Evolutionary conservation across 2,797 vertebrate species (phyloP).

Genomic region (Anguilla marmorata): DNA sequence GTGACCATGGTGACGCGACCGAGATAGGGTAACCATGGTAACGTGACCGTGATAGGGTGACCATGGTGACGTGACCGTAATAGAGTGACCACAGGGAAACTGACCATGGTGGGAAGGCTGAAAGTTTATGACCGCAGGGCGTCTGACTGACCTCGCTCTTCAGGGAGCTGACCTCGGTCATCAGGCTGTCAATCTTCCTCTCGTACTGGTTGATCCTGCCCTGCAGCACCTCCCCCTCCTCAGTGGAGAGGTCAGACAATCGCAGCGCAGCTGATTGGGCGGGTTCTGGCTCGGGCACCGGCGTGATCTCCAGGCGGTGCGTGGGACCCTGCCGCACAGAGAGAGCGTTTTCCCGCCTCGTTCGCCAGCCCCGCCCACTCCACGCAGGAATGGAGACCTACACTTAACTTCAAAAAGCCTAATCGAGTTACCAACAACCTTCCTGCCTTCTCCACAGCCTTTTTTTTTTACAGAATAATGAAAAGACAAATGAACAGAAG

Average conservation of each 20-base stretch:
- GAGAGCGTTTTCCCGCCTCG: background rate
- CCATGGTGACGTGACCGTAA: background rate
- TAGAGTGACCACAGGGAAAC: background rate
- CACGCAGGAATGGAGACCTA: background rate
- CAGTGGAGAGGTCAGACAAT: conserved; percentile 76
- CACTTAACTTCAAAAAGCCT: background rate
- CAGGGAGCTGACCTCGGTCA: conserved; percentile 72
- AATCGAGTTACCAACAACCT: too few species aligned
- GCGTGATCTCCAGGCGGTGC: conserved; percentile 66
- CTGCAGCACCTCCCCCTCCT: conserved; percentile 66
- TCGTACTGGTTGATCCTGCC: conserved; percentile 71
- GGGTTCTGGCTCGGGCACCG: conserved; percentile 62
- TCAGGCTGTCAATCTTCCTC: conserved; percentile 76
- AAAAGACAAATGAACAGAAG: background rate
- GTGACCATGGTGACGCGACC: background rate
- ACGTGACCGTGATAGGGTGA: background rate
- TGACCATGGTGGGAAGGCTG: background rate
- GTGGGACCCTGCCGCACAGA: conserved; percentile 62
- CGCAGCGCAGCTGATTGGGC: conserved; percentile 64
- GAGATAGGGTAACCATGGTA: background rate
- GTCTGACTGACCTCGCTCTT: conserved; percentile 70
- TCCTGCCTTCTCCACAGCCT: background rate
- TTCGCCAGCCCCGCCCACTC: background rate
- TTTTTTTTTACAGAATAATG: background rate
- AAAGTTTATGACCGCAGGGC: background rate